Evolutionary conservation across 2,888 invertebrate genomes (phyloP).

Genomic region (Quadriops clusia): DNA sequence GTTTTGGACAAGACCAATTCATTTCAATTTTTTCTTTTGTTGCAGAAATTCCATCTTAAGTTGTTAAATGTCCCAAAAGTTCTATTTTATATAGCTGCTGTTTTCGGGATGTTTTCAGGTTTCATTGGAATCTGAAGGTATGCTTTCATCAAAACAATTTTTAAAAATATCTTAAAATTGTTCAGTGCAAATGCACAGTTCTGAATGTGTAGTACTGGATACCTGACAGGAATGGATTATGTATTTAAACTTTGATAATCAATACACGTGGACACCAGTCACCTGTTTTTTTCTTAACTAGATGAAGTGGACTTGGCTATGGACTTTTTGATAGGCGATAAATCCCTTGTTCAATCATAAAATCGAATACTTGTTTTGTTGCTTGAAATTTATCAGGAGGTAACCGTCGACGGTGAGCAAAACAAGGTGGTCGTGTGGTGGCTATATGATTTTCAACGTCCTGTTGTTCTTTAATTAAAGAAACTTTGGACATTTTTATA

Average conservation of each 20-base stretch:
- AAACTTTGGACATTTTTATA: too few relatives aligned
- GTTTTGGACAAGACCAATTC: too few relatives aligned
- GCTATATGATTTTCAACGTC: background rate
- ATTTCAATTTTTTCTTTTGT: too few relatives aligned
- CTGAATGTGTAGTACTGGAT: background rate
- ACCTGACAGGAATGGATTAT: background rate
- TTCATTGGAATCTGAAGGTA: conserved; percentile 16
- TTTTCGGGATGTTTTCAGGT: conserved; percentile 4
- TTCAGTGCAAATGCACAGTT: background rate
- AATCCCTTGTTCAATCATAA: background rate
- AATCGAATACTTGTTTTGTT: background rate
- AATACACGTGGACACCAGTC: background rate
- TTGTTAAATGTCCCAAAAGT: conserved; percentile 12
- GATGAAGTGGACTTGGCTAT: background rate
- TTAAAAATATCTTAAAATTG: conserved; percentile 2
- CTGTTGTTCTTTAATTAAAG: background rate
- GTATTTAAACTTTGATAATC: background rate
- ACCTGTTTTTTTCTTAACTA: background rate
- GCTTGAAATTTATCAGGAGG: background rate
- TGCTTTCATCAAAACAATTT: conserved; percentile 13
- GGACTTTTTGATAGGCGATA: background rate
- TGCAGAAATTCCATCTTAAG: too few relatives aligned
- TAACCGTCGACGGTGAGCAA: background rate
- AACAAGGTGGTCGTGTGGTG: background rate
- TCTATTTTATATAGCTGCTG: conserved; percentile 6